Evolutionary conservation across 2,888 invertebrate species (phyloP).

Genomic region (Hydropsyche betteni): DNA sequence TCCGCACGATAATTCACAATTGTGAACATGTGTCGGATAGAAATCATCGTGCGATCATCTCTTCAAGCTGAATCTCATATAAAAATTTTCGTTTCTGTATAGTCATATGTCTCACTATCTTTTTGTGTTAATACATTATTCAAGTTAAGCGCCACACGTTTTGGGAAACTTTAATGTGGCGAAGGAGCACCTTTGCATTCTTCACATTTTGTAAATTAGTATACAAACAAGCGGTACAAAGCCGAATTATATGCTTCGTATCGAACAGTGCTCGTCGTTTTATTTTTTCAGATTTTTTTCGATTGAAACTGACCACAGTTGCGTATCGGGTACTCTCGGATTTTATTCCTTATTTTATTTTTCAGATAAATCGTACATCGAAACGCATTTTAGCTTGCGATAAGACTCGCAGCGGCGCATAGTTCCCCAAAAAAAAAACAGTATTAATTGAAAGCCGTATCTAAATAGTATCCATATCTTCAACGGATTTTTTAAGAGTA

Average conservation of each 20-base stretch:
- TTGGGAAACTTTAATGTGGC: constrained; percentile 7
- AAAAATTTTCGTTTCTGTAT: too few relatives aligned
- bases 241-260: constrained; percentile 21
- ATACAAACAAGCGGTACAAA: constrained; percentile 44
- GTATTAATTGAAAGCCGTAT: too few relatives aligned
- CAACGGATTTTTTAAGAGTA: too few relatives aligned
- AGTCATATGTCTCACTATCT: too few relatives aligned
- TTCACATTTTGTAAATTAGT: constrained; percentile 50
- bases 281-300: constrained; percentile 4
- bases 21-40: constrained; percentile 7
- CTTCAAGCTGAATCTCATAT: too few relatives aligned
- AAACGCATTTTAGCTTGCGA: constrained; percentile 45
- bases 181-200: constrained; percentile 44
- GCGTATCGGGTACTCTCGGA: constrained; percentile 7
- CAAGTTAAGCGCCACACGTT: neutral
- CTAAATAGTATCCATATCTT: too few relatives aligned
- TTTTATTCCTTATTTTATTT: constrained; percentile 23
- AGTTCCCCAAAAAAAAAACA: neutral
- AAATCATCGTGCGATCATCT: constrained; percentile 9
- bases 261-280: constrained; percentile 20
- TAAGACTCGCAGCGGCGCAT: constrained; percentile 16
- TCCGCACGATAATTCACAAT: constrained; percentile 26
- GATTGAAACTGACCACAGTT: neutral
- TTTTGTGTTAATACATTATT: neutral
- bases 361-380: constrained; percentile 35